phyloP scores from a whole-genome alignment of 2,113 vertebrate genomes.

The Jaculus jaculus region DNA sequence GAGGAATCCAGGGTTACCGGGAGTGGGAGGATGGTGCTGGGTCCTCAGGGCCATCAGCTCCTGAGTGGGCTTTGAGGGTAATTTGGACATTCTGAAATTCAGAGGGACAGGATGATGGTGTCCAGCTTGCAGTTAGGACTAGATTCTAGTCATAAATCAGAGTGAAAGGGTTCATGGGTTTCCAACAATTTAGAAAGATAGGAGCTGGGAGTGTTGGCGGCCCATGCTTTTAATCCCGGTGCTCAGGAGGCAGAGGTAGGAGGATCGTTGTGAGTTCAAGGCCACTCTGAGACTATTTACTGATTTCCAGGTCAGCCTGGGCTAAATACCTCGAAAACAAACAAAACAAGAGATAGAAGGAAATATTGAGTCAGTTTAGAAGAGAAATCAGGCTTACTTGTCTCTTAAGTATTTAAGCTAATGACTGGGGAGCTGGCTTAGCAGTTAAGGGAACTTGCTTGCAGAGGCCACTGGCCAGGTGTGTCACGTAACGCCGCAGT shows the following conservation, averaged over 20 bases:
- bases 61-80: not conserved
- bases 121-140: not conserved
- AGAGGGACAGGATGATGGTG: not conserved
- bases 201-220: not conserved
- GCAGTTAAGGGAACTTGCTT: too few relatives aligned
- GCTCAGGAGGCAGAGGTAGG: too few relatives aligned
- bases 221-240: not conserved
- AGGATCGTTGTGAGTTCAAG: too few relatives aligned
- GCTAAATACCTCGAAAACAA: too few relatives aligned
- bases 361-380: not conserved
- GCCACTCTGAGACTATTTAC: too few relatives aligned
- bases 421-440: not conserved
- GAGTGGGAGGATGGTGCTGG: not conserved
- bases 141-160: conserved; percentile 33
- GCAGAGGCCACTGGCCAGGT: too few relatives aligned
- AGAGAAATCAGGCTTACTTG: not conserved
- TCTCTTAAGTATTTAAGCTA: not conserved
- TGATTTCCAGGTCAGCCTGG: too few relatives aligned
- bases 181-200: conserved; percentile 1
- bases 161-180: not conserved
- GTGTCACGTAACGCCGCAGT: too few relatives aligned
- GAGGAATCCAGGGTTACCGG: not conserved
- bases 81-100: not conserved
- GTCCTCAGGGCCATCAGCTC: not conserved
- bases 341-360: not conserved